A percentile compares a stretch with the other conserved stretches of the same genome.
phyloP scores from a whole-genome alignment of 2,888 invertebrate genomes.

The Melieria crassipennis region DNA sequence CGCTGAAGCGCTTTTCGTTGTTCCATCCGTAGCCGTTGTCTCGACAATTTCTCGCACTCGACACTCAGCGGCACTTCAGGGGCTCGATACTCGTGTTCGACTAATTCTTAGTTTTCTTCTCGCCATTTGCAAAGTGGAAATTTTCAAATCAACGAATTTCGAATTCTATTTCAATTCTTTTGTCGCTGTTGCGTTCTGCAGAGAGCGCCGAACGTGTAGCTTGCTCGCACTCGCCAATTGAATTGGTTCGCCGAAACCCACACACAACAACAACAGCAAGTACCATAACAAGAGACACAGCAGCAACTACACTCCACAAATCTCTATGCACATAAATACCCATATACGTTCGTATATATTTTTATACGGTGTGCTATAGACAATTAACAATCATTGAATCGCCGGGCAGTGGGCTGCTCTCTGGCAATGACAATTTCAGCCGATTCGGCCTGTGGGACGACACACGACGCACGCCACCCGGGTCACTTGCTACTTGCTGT shows the following conservation, averaged over 20 bases:
- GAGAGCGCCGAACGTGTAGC: conserved; percentile 23
- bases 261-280: conserved; percentile 3
- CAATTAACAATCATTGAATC: too few species aligned
- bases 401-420: too few species aligned
- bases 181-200: conserved; percentile 7
- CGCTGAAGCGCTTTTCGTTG: too few species aligned
- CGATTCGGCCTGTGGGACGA: too few species aligned
- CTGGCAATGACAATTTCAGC: too few species aligned
- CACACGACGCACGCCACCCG: too few species aligned
- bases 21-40: not conserved
- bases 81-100: conserved; percentile 67
- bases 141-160: conserved; percentile 50
- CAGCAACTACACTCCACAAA: not conserved
- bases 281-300: not conserved
- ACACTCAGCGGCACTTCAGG: conserved; percentile 56
- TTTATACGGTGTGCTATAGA: too few species aligned
- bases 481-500: too few species aligned
- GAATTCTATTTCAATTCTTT: conserved; percentile 22
- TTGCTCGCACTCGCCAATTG: conserved; percentile 17
- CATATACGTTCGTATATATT: too few species aligned
- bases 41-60: conserved; percentile 10
- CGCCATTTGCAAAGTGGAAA: conserved; percentile 40
- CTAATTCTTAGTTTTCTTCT: conserved; percentile 50
- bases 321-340: too few species aligned
- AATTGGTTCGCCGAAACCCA: conserved; percentile 27